Evolutionary conservation across 53 echinoderm and acorn worm genomes (phyloP), one percentile per base, ranked within the genome.

Genomic region (Paelopatides confundens): DNA sequence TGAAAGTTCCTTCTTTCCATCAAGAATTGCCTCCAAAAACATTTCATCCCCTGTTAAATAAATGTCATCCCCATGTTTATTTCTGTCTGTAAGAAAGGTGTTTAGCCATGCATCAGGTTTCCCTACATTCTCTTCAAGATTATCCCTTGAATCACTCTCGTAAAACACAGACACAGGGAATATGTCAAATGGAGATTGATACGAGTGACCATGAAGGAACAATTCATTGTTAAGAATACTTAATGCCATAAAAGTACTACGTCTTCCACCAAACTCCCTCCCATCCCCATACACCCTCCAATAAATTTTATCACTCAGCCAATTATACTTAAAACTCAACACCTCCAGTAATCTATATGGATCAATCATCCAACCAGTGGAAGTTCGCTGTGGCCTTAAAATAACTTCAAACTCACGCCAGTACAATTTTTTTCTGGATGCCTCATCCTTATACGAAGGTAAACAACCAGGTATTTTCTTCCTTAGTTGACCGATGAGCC

Each of bases 71-170:
- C 77, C 64, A 24, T 63, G 11, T 1, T 14, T 27, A 12, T 17
- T 37, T 6, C 5, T 9, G 4, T 11, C 77, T 35, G 13, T 12
- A 8, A 77, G 18, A 35, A 87, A 74, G 2, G 31, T 21, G 10
- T 76, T 4, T 4, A 76, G 39, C 71, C 54, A 71, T 32, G 35
- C 32, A 0, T 17, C 24, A 35, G 46, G 51, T 13, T 26, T 13
- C 5, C 91, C 88, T 4, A 88, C 54, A 82, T 94, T 94, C 69
- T 85, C 85, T 76, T 94, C 94, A 14, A 90, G 85, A 68, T 94
- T 94, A 77, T 92, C 92, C 36, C 95, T 64, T 0, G 88, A 90
- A 63, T 94, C 95, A 34, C 92, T 81, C 43, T 92, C 93, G 89
- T 91, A 95, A 35, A 95, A 95, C 0, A 93, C 47, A 4, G 85